A percentile compares a stretch with the other conserved stretches of the same genome.
phyloP scores from a whole-genome alignment of 2,797 vertebrate species.

The Platalea minor region DNA sequence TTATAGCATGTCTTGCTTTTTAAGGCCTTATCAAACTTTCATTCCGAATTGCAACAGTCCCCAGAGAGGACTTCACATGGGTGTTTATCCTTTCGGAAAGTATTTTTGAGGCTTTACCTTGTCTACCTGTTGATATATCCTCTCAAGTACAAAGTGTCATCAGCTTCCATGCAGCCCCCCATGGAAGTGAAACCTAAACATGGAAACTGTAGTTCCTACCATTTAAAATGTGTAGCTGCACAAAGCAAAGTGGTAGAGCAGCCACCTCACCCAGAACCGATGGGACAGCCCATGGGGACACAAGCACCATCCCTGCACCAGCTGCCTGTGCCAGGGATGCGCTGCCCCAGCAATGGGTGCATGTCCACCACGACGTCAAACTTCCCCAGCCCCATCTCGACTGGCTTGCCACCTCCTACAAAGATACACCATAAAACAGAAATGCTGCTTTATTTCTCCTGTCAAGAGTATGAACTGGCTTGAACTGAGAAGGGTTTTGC shows the following conservation, averaged over 20 bases:
- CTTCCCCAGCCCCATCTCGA: background rate
- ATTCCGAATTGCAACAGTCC: background rate
- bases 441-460: background rate
- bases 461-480: background rate
- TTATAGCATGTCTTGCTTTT: background rate
- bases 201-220: background rate
- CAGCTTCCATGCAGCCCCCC: background rate
- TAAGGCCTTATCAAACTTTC: background rate
- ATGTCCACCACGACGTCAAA: accelerated
- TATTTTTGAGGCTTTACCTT: background rate
- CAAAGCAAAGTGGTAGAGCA: background rate
- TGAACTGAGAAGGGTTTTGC: background rate
- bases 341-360: accelerated
- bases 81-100: background rate
- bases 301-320: background rate
- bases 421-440: background rate
- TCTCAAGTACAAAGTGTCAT: background rate
- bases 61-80: background rate
- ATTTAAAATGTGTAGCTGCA: background rate
- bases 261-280: background rate
- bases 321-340: background rate
- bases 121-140: background rate
- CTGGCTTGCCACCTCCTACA: background rate
- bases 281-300: background rate
- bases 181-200: background rate